Conservation (phyloP, 2,888 invertebrate species). For the Sepioteuthis lessoniana region DNA sequence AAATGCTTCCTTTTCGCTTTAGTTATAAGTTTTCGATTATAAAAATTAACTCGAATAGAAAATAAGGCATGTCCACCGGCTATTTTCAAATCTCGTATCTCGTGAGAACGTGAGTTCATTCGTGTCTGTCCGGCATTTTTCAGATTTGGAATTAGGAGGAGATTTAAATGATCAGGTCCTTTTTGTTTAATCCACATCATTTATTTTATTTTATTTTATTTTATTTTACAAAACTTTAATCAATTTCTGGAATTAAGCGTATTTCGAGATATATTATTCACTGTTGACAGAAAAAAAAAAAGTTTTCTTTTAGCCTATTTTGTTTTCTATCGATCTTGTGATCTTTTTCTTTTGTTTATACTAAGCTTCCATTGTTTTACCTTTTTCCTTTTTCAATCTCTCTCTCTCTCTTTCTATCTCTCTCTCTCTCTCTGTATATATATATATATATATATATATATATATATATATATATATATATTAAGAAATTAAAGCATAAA, state of each 20-base stretch:
- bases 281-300: not conserved
- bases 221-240: not conserved
- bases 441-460: too few relatives aligned
- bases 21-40: not conserved
- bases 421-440: too few relatives aligned
- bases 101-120: not conserved
- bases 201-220: not conserved
- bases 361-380: too few relatives aligned
- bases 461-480: too few relatives aligned
- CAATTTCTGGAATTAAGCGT: not conserved
- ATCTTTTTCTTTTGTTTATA: too few relatives aligned
- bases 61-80: not conserved
- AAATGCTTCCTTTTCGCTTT: not conserved
- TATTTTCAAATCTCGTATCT: not conserved
- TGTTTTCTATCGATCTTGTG: too few relatives aligned
- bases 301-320: too few relatives aligned
- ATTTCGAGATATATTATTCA: not conserved
- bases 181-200: not conserved
- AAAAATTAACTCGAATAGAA: constrained; percentile 5
- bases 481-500: too few relatives aligned
- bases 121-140: not conserved
- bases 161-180: not conserved
- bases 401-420: too few relatives aligned
- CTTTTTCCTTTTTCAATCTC: too few relatives aligned
- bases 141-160: not conserved